Base-by-base conservation (phyloP, 2,888 invertebrate species). In the Tanytarsus gracilentus region DNA sequence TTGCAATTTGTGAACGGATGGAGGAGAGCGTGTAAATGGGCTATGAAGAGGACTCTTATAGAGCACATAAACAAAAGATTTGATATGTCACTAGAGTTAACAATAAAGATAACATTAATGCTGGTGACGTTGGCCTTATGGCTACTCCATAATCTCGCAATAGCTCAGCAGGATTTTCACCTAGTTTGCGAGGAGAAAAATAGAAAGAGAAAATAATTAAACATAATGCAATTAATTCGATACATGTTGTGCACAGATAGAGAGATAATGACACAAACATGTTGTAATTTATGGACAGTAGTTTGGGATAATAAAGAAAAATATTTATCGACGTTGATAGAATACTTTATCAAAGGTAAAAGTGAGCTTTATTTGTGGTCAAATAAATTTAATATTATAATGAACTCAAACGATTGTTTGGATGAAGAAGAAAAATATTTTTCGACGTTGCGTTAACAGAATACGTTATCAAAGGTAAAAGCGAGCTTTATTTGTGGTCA, bases 191-290 rank as follows among this genome's bases (percentile, higher is more conserved):
- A 11, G 8, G 50, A n/a, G 18, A 52, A 21, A 30, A 52, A 30
- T 5, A 16, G 26, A 27, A 4, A 52, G 23, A 33, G 3, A 36
- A 36, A 14, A 36, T 36, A 16, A 6, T 36, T 77, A 78, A 78
- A 4, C 78, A 78, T 1, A 78, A 78, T 4, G 77, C 18, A 44
- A 44, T 44, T 21, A 44, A 44, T 44, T 44, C 23, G 44, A 44
- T 21, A 21, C 23, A 23, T 18, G 11, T 18, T 44, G 7, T 44
- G 9, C 18, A 40, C 16, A 40, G 7, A 40, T 16, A 18, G 40
- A 16, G 21, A 40, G 21, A 14, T 40, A 40, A 40, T 44, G 18
- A 23, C 16, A 36, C 36, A 36, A 36, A 16, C 14, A 36, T 36
- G 36, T 5, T 5, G 5, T 36, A 9, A 5, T 6, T 11, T 3